Evolutionary conservation across 1,140 invertebrate species (phyloP).

Genomic region (Euura saliciscinereae): DNA sequence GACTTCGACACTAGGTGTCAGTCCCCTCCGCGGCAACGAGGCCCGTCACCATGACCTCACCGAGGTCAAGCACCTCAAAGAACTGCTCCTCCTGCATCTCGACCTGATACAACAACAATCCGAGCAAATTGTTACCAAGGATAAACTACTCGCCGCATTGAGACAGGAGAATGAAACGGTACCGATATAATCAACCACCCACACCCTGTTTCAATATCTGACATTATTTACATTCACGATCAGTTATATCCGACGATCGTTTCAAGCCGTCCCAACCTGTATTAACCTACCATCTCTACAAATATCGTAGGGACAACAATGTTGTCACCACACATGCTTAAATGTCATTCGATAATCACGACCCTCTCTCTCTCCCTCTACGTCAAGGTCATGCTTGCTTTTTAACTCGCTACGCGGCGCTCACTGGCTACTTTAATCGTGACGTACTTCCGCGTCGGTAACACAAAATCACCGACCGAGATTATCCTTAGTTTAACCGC

Average conservation of each 20-base stretch:
- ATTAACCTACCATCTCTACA: not conserved
- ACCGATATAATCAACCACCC: constrained; percentile 19
- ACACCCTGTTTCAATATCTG: not conserved
- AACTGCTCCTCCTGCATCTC: constrained; percentile 72
- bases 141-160: constrained; percentile 67
- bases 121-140: constrained; percentile 71
- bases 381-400: not conserved
- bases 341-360: constrained; percentile 6
- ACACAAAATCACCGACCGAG: too few relatives aligned
- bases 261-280: not conserved
- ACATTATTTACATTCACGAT: not conserved
- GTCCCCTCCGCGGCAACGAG: constrained; percentile 51
- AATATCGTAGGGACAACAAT: constrained; percentile 4
- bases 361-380: not conserved
- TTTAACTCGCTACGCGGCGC: not conserved
- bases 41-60: constrained; percentile 59
- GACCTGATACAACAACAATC: constrained; percentile 77
- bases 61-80: constrained; percentile 69
- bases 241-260: too few relatives aligned
- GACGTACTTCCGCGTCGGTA: not conserved
- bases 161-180: constrained; percentile 69
- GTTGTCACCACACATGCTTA: not conserved
- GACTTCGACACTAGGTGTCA: constrained; percentile 45
- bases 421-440: not conserved
- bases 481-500: too few relatives aligned